Evolutionary conservation across 92 coral and sea anemone species (phyloP), one percentile per base, ranked within the genome.

Genomic region (Porites divaricata): DNA sequence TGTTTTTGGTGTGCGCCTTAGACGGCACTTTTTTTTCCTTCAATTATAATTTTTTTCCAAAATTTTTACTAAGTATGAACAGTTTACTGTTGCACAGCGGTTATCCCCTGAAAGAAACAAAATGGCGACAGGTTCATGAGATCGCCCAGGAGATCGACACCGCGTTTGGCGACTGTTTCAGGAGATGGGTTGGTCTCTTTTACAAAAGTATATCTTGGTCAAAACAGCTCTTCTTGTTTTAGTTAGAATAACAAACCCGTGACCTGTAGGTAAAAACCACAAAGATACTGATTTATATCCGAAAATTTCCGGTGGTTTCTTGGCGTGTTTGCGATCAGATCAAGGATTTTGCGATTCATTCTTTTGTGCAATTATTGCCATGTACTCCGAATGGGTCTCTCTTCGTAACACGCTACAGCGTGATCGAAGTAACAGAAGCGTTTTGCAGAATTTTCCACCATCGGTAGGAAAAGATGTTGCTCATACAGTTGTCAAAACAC

Each of bases 311-410:
- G 14, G 51, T 16, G 53, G 23, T 11, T 10, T 56, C 24, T 6
- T 2, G 13, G 35, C 9, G 9, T 56, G 16, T 13, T 54, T 28
- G 69, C 53, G 28, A 58, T 76, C 67, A 76, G 50, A 76, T 35
- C 45, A 35, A 35, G 45, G 45, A 35, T 5, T 35, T 35, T 35
- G 45, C 45, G 45, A 5, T 75, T 61, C 51, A 28, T 66, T 81
- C 49, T 26, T 35, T 35, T 7, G 13, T 26, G 45, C 72, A 83
- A 72, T 28, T 26, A 21, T 61, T 68, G 61, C 72, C 67, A 97
- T 97, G 99, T 97, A 97, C 78, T 97, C 99, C 1, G 99, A 97
- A 90, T 97, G 99, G 99, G 98, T 97, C 65, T 97, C 99, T 11
- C 81, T 96, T 22, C 91, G 96, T 57, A 93, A 95, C 63, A 49